Evolutionary conservation across 1,140 invertebrate species (phyloP).

Genomic region (Sitobion miscanthi): DNA sequence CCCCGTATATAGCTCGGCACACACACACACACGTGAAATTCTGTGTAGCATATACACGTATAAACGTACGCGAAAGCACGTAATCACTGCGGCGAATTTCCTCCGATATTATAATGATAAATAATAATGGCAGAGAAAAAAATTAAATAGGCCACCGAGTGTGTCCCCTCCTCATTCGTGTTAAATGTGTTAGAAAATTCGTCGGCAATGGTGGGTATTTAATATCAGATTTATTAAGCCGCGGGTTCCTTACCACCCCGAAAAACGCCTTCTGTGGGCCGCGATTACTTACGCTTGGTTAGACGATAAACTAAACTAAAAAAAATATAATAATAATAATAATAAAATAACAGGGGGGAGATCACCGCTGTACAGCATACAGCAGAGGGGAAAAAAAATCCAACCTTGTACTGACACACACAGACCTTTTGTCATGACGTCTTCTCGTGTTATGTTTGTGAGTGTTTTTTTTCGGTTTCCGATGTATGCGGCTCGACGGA

Average conservation of each 20-base stretch:
- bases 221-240: conserved; percentile 56
- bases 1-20: background rate
- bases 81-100: conserved; percentile 41
- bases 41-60: background rate
- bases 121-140: background rate
- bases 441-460: conserved; percentile 12
- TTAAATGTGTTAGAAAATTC: conserved; percentile 56
- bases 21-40: background rate
- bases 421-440: conserved; percentile 43
- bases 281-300: conserved; percentile 50
- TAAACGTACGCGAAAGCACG: background rate
- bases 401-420: conserved; percentile 20
- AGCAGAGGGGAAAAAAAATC: conserved; percentile 19
- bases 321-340: background rate
- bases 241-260: background rate
- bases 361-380: background rate
- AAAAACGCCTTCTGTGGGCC: conserved; percentile 53
- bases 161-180: conserved; percentile 31
- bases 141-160: conserved; percentile 31
- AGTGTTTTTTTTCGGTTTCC: conserved; percentile 1
- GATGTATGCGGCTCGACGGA: background rate
- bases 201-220: conserved; percentile 51
- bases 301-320: conserved; percentile 38
- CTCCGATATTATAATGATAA: conserved; percentile 25
- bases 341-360: conserved; percentile 45